A percentile compares a stretch with the other conserved stretches of the same genome.
Evolutionary conservation across 2,113 vertebrate genomes (phyloP).

Genomic region (Ptilonorhynchus violaceus): DNA sequence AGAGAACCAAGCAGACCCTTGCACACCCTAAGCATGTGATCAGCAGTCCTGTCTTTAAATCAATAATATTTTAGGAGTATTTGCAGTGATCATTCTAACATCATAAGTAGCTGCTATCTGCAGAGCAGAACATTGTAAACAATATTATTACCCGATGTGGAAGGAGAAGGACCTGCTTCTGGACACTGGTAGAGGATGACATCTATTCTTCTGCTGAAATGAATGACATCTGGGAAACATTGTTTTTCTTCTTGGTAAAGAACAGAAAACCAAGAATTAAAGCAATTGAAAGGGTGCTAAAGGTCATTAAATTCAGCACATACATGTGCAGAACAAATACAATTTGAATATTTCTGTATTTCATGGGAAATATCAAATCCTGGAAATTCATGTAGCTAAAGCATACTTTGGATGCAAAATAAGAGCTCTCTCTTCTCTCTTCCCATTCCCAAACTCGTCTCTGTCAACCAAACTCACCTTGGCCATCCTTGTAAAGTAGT

Average conservation of each 20-base stretch:
- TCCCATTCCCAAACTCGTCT: neutral
- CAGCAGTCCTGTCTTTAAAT: neutral
- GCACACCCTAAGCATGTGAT: neutral
- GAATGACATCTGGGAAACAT: neutral
- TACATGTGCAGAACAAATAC: neutral
- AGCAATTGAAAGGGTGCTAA: neutral
- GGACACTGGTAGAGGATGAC: neutral
- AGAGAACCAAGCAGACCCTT: neutral
- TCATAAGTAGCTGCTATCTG: neutral
- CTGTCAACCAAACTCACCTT: neutral
- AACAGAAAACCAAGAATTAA: neutral
- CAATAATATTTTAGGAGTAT: neutral
- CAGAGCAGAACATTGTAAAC: neutral
- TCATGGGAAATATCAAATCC: neutral
- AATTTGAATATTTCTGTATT: neutral
- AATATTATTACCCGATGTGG: fast-evolving
- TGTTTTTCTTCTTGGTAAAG: neutral
- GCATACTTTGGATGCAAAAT: neutral
- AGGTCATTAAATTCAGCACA: neutral
- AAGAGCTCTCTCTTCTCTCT: neutral
- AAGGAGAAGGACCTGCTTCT: neutral
- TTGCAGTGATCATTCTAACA: neutral
- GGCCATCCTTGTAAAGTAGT: neutral
- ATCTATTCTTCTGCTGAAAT: neutral
- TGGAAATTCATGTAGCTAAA: neutral